These are phyloP conservation scores for Nesoenas mayeri DNA, from an alignment of 2,113 vertebrate species.

Conservation along the genomic window DNA sequence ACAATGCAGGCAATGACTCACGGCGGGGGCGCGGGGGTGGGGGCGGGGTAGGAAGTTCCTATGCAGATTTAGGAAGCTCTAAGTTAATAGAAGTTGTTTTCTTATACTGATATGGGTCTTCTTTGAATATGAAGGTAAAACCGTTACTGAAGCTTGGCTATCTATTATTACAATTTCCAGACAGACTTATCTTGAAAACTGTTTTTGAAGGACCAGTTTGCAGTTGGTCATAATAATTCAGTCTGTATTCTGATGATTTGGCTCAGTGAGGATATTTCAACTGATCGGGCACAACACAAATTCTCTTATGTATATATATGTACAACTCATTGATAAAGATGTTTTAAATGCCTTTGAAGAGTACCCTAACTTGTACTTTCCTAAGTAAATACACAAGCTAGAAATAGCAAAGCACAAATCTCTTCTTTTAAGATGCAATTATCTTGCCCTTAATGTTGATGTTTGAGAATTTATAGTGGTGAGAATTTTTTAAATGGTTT, in stretches of 20 bases:
- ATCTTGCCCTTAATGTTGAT: neutral
- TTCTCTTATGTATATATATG: neutral
- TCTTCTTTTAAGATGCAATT: neutral
- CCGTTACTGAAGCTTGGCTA: neutral
- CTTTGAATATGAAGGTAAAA: neutral
- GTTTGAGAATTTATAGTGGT: neutral
- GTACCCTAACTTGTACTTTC: neutral
- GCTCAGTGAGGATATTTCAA: neutral
- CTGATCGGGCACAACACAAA: neutral
- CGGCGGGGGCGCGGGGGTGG: no score
- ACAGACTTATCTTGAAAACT: neutral
- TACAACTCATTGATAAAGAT: neutral
- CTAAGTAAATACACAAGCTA: neutral
- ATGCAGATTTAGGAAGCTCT: neutral
- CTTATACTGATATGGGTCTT: neutral
- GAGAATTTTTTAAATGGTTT: neutral
- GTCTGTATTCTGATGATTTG: neutral
- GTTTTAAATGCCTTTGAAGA: neutral
- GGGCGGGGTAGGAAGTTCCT: neutral
- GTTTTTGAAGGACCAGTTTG: neutral
- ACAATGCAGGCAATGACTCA: neutral
- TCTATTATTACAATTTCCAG: neutral
- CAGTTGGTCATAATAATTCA: neutral
- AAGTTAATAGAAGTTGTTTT: neutral
- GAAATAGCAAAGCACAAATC: neutral